Evolutionary conservation across 2,113 vertebrate genomes (phyloP).

Genomic region (Corvus moneduloides): DNA sequence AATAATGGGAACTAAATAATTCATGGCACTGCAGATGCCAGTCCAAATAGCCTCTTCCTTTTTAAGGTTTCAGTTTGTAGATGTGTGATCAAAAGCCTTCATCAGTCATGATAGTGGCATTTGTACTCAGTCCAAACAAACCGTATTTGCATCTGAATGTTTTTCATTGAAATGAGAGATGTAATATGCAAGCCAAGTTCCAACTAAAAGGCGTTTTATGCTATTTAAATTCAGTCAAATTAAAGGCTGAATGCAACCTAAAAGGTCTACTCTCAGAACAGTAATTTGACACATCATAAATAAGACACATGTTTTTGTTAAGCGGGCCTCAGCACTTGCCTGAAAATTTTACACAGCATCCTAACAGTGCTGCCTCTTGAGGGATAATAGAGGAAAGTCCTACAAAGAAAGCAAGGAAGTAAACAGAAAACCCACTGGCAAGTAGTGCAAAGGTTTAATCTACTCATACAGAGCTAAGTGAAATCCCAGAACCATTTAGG

Average conservation of each 20-base stretch:
- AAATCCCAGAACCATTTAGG: neutral
- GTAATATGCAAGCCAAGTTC: constrained; percentile 80
- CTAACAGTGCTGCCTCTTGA: constrained; percentile 60
- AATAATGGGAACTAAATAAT: constrained; percentile 80
- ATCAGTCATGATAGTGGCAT: constrained; percentile 80
- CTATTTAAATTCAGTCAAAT: constrained; percentile 80
- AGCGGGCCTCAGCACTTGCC: constrained; percentile 62
- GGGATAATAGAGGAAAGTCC: constrained; percentile 29
- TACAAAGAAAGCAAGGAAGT: constrained; percentile 6
- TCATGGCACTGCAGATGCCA: constrained; percentile 73
- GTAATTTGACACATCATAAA: constrained; percentile 80
- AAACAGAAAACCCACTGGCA: constrained; percentile 19
- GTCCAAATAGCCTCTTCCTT: constrained; percentile 77
- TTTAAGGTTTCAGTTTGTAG: constrained; percentile 73
- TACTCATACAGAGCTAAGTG: neutral
- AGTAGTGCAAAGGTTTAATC: constrained; percentile 6
- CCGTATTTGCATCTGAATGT: constrained; percentile 93
- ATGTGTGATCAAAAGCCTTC: constrained; percentile 82
- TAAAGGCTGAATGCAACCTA: constrained; percentile 78
- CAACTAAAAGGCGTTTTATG: constrained; percentile 77
- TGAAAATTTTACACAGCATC: constrained; percentile 65
- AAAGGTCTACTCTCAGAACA: constrained; percentile 75
- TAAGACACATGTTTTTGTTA: constrained; percentile 69
- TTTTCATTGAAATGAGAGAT: constrained; percentile 81
- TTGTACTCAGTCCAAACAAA: constrained; percentile 85